Evolutionary conservation across 2,888 invertebrate genomes (phyloP), one percentile per base, ranked within the genome.

Genomic region (Aphrophora alni): DNA sequence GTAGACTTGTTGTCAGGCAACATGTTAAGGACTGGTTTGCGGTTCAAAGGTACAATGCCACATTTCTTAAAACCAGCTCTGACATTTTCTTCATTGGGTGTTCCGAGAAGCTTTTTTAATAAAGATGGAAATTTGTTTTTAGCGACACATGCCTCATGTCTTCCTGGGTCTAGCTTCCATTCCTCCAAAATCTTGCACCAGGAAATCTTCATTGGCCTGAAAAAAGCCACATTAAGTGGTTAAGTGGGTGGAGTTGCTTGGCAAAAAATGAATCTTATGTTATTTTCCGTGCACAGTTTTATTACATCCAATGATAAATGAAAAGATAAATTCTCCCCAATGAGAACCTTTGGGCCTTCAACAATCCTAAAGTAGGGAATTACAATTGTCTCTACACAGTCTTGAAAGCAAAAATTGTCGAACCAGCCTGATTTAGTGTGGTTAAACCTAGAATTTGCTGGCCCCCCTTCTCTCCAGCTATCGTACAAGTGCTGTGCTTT

Each of bases 241-340:
- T 24, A 86, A 72, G 72, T 86, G 86, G 17, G 86, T 87, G 17
- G 85, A 82, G 81, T 87, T 87, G 38, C 86, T 84, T 44, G 87
- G 87, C 27, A 82, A 81, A 82, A 86, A 68, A 88, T 83, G 83
- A 88, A 88, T 25, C 79, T 80, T 78, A 88, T 87, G 83, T 87
- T 83, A 81, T 87, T 85, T 75, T 86, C 83, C 69, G 85, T 83
- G 83, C 88, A 88, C 27, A 75, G 33, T 33, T 78, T 78, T n/a
- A 82, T 72, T 7, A 75, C 33, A 26, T 81, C 72, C 21, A 81
- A n/a, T 69, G 81, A 72, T 38, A 81, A 72, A 28, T 79, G 81
- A 17, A 71, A 75, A 17, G 75, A 79, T 28, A 79, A 68, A 28
- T 88, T 88, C 80, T 88, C 87, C 7, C 88, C 87, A 78, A 88